Base-by-base conservation (phyloP, 2,113 vertebrate genomes). In the Eolophus roseicapilla region DNA sequence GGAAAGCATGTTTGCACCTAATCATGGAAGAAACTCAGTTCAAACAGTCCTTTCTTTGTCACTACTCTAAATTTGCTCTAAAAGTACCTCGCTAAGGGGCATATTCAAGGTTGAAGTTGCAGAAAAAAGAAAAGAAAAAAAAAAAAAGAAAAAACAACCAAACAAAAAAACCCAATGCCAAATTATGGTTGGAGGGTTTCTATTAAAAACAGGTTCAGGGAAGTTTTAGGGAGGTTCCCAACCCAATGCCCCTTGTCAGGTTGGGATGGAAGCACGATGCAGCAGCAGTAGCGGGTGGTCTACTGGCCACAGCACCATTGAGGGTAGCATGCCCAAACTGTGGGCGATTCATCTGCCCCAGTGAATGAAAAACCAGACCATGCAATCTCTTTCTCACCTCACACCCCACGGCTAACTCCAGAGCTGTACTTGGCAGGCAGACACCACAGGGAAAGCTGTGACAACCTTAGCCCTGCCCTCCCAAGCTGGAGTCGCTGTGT, bases 341-440 rank as follows among this genome's bases (percentile, higher is more conserved):
- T 12, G 97, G 98, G 98, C 97, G 69, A 97, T 96, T 96, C 93
- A 95, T 96, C 97, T 98, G 97, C 97, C 98, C 97, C 92, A 96
- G 96, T 97, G 96, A 97, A 97, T 98, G 97, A 96, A 98, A 95
- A 98, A 97, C 98, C 98, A 98, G 98, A 98, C 98, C 98, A 98
- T 98, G 98, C 98, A 98, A 98, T 98, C 98, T 98, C 98, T 98
- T 98, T 98, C 98, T 98, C 98, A 98, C 98, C 98, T 98, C 98
- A 98, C 98, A 98, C 98, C 98, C 97, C 98, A 98, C 98, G 98
- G 98, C 98, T 98, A 98, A 98, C 98, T 98, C 98, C 98, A 98
- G 98, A 98, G 98, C 98, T 98, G 98, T 97, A 98, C 98, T 98
- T 98, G 98, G 98, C 98, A 98, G 98, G 98, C 98, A 98, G 98